phyloP scores from a whole-genome alignment of 2,113 vertebrate species.

The Hoplias malabaricus region DNA sequence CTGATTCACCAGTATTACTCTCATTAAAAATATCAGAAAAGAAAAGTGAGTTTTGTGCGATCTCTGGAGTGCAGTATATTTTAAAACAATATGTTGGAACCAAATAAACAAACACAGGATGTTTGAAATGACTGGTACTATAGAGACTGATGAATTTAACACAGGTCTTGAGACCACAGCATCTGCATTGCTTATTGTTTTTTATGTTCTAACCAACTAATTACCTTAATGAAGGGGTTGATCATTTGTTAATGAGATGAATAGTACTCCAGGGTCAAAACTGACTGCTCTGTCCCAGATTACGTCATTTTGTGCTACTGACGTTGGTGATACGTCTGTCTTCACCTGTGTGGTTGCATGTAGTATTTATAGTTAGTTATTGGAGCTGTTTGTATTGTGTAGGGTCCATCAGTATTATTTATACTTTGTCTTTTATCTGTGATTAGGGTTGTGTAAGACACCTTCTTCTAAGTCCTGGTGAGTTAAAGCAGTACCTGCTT shows the following conservation, averaged over 20 bases:
- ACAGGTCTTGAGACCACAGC: not conserved
- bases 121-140: no score
- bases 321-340: not conserved
- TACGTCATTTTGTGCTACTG: not conserved
- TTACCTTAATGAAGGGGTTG: not conserved
- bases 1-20: not conserved
- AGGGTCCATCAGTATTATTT: no score
- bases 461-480: constrained; percentile 69
- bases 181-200: not conserved
- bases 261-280: not conserved
- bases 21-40: no score
- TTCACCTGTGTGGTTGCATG: not conserved
- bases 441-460: constrained; percentile 76
- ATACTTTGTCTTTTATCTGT: not conserved
- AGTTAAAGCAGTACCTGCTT: constrained; percentile 68
- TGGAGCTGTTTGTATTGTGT: no score
- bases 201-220: not conserved
- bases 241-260: not conserved
- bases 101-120: no score
- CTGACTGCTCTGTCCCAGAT: not conserved
- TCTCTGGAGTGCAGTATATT: no score
- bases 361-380: not conserved
- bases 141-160: not conserved
- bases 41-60: no score
- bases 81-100: no score